Evolutionary conservation across 2,888 invertebrate species (phyloP).

Genomic region (Barypeithes pellucidus): DNA sequence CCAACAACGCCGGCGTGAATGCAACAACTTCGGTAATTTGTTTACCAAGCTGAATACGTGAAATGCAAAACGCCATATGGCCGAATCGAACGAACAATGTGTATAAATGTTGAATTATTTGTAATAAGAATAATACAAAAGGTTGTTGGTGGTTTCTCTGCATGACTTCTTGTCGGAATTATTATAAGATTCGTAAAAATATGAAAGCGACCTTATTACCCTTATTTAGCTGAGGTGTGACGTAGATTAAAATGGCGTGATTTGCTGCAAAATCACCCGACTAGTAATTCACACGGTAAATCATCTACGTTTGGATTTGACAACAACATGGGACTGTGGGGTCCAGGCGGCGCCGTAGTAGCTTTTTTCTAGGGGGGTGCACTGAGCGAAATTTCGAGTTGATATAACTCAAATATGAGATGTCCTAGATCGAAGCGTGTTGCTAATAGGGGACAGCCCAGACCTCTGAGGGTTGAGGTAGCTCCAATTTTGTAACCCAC

Average conservation of each 20-base stretch:
- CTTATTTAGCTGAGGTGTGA: conserved; percentile 32
- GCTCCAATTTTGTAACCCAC: too few relatives aligned
- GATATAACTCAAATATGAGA: too few relatives aligned
- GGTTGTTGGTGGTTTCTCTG: conserved; percentile 33
- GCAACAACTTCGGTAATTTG: conserved; percentile 44
- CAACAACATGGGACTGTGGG: too few relatives aligned
- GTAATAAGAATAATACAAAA: conserved; percentile 32
- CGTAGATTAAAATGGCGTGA: conserved; percentile 12
- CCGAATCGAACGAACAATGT: conserved; percentile 31
- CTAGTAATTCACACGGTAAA: not conserved
- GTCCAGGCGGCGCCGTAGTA: too few relatives aligned
- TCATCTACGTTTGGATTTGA: not conserved
- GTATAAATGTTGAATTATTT: conserved; percentile 36
- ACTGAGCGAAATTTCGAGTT: too few relatives aligned
- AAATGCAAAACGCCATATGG: conserved; percentile 46
- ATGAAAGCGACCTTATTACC: conserved; percentile 51
- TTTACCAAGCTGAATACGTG: conserved; percentile 39
- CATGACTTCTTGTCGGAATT: conserved; percentile 33
- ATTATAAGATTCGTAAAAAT: conserved; percentile 35
- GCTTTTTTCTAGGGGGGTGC: too few relatives aligned
- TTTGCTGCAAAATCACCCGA: not conserved
- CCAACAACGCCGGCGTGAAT: conserved; percentile 21
- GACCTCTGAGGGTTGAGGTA: too few relatives aligned
- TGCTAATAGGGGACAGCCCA: too few relatives aligned
- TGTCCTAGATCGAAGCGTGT: too few relatives aligned